Evolutionary conservation across 1,140 invertebrate species (phyloP).

Genomic region (Alviniconcha marisindica): DNA sequence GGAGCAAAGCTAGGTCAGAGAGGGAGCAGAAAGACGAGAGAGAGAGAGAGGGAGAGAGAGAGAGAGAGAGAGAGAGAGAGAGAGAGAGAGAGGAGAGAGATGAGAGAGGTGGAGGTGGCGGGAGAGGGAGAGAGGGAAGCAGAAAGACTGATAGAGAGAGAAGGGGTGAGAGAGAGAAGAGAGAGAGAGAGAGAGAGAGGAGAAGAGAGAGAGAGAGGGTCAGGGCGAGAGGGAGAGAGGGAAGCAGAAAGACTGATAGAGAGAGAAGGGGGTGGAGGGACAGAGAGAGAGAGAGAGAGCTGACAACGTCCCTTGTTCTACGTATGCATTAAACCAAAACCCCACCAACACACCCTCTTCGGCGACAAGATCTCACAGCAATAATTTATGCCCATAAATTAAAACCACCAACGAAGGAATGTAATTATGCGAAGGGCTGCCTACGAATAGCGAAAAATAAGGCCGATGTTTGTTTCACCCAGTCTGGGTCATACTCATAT

Average conservation of each 20-base stretch:
- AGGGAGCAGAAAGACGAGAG: background rate
- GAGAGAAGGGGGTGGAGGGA: background rate
- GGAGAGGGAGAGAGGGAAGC: conserved; percentile 11
- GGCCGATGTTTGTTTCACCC: no score
- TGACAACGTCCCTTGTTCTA: no score
- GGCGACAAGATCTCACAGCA: no score
- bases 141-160: background rate
- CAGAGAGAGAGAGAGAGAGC: background rate
- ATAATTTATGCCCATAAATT: no score
- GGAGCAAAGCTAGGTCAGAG: no score
- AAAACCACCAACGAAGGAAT: no score
- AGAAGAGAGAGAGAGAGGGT: background rate
- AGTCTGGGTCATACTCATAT: no score
- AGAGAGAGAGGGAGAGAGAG: background rate
- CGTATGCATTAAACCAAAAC: no score
- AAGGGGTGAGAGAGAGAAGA: background rate
- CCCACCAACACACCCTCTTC: no score
- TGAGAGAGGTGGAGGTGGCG: background rate
- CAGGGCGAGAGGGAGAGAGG: background rate
- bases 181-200: conserved; percentile 9
- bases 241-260: background rate
- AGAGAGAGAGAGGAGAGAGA: conserved; percentile 19
- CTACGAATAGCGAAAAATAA: no score
- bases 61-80: conserved; percentile 1
- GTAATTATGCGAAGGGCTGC: no score